Percentiles rank a stretch among this genome's conserved stretches.
These are phyloP conservation scores for Kobus ellipsiprymnus DNA, from an alignment of 2,113 vertebrate species.

Conservation along the genomic window DNA sequence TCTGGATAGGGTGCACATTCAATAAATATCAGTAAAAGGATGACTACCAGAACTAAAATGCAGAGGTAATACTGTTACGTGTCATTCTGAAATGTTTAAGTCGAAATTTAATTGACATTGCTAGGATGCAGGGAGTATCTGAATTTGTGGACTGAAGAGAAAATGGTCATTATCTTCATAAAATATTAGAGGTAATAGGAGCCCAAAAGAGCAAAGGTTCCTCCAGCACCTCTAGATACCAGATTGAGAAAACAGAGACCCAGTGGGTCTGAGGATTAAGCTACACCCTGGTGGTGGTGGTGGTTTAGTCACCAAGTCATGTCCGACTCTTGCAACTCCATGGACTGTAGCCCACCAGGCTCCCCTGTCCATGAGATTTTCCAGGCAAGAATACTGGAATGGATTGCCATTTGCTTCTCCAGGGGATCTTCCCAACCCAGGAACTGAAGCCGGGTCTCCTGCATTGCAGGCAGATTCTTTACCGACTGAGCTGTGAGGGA, in stretches of 20 bases:
- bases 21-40: neutral
- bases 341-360: neutral
- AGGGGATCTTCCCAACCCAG: too few relatives aligned
- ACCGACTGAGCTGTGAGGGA: too few relatives aligned
- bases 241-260: neutral
- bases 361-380: neutral
- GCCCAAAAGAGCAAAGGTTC: neutral
- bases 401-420: neutral
- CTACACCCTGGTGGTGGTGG: neutral
- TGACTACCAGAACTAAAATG: neutral
- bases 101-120: neutral
- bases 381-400: neutral
- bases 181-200: neutral
- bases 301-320: neutral
- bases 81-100: neutral
- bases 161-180: neutral
- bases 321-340: neutral
- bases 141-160: neutral
- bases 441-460: too few relatives aligned
- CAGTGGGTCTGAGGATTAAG: neutral
- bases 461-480: too few relatives aligned
- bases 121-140: neutral
- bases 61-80: neutral
- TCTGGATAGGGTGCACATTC: neutral
- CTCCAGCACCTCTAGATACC: neutral